Base-by-base conservation (phyloP, 23 tunicate genomes). In the Clavelina lepadiformis region DNA sequence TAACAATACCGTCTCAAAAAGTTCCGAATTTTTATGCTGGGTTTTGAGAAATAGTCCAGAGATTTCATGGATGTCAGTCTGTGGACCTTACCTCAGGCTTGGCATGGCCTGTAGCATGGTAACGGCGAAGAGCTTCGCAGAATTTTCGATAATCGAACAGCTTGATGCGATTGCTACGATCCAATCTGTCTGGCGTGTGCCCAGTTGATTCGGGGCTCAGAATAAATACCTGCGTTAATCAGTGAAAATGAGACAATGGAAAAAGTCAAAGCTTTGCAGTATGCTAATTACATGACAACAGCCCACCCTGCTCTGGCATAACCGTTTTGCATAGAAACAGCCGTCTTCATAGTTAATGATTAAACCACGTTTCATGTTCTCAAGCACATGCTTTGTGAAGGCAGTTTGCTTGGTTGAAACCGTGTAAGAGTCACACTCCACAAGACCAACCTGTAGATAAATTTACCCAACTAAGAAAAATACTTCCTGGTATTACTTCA, bases 221-320 rank as follows among this genome's bases (percentile, higher is more conserved):
- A 11, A 63, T 51, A 58, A 86, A 86, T 7, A 78, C 95, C 95
- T 85, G 63, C 4, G 35, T 38, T 11, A 50, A 63, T 47, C n/a
- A 20, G 26, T 35, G 18, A 75, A 35, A 35, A 15, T 34, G 8
- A 46, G 1, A n/a, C n/a, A n/a, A n/a, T n/a, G n/a, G n/a, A n/a
- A 20, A 54, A 22, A 20, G 60, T 20, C 7, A 54, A 13, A 54
- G 22, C 25, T 8, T n/a, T 7, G 7, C 25, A 20, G 22, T 20
- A 13, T 13, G 8, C 15, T 54, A 8, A 13, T 54, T 22, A n/a
- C 19, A 54, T n/a, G 25, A 7, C 13, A 33, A 34, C 22, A 19
- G 71, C 85, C 33, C 58, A 86, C 95, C 76, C 95, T 61, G 78
- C 95, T 86, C 31, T 77, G 85, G 65, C 95, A 86, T 3, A 86